Base-by-base conservation (phyloP, 2,888 invertebrate species). In the Amiota minor region DNA sequence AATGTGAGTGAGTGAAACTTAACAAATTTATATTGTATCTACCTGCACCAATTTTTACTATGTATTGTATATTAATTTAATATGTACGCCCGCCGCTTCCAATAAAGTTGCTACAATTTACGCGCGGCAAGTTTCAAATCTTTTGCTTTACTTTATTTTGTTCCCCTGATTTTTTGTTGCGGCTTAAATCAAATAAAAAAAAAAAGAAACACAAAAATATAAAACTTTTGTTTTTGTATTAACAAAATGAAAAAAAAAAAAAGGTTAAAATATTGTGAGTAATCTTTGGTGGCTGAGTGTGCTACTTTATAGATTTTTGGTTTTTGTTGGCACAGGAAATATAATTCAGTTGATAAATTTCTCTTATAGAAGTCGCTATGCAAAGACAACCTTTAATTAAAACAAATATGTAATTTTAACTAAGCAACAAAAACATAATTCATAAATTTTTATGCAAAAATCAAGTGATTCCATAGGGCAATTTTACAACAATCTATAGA, bases 31-130 rank as follows among this genome's bases (percentile, higher is more conserved):
- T 55, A 45, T 53, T 53, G 64, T 72, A 78, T 78, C 81, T 81
- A 81, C 81, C 80, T 80, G 81, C 78, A 76, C 80, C 78, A 80
- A 78, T 82, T 82, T 80, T 35, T 35, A 35, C 35, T 35, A 23
- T 3, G 1, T 2, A 2, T 1, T 23, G 23, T 23, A 79, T 80
- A 84, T 83, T 85, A 82, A 87, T 86, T 87, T 85, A 87, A 88
- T 87, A 87, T 87, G 88, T 85, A 88, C 87, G 86, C 87, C 87
- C 84, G 84, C 83, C 83, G 77, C 75, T 65, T 78, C 79, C 87
- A 87, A 87, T 87, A 87, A 87, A 87, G 88, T 87, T 87, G 88
- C 87, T 86, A 87, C 87, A 87, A 87, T 87, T 87, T 84, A 87
- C 86, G 85, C 87, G 80, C 70, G 61, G 65, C 69, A 72, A 59